A percentile compares a stretch with the other conserved stretches of the same genome.
These are phyloP conservation scores for Drosophila fungiperda DNA, from an alignment of 2,888 invertebrate species.

Conservation along the genomic window DNA sequence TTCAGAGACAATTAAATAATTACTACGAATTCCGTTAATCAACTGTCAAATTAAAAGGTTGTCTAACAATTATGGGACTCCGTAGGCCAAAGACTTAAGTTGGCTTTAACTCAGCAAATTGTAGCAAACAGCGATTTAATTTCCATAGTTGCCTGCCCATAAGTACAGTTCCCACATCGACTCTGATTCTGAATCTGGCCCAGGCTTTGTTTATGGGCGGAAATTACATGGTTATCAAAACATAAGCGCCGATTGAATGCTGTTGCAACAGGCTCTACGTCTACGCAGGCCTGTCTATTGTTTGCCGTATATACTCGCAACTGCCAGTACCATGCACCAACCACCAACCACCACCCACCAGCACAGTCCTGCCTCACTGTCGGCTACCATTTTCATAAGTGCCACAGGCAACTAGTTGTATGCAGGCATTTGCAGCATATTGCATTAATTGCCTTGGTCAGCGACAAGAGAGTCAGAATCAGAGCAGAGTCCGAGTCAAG, in stretches of 20 bases:
- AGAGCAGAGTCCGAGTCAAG: slow-evolving; percentile 8
- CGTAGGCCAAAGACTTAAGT: slow-evolving; percentile 8
- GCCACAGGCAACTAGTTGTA: slow-evolving; percentile 10
- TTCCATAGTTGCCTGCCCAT: slow-evolving; percentile 12
- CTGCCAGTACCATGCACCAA: not conserved
- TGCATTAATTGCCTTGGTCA: slow-evolving; percentile 62
- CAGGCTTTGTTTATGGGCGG: slow-evolving; percentile 68
- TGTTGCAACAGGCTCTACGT: slow-evolving; percentile 24
- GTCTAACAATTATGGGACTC: slow-evolving; percentile 1
- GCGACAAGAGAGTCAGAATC: not conserved
- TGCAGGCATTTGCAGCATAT: slow-evolving; percentile 45
- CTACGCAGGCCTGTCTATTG: not conserved
- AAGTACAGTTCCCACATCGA: slow-evolving; percentile 18
- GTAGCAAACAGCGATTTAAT: slow-evolving; percentile 10
- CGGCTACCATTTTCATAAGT: not conserved
- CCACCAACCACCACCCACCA: not conserved
- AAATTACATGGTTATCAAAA: slow-evolving; percentile 76
- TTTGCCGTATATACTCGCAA: not conserved
- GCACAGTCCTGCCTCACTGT: not conserved
- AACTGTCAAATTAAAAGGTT: not conserved
- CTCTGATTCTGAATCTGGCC: slow-evolving; percentile 16
- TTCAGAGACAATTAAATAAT: not conserved
- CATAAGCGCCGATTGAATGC: slow-evolving; percentile 70
- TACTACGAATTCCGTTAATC: not conserved
- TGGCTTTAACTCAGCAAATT: slow-evolving; percentile 24